Evolutionary conservation across 2,113 vertebrate species (phyloP).

Genomic region (Gracilinanus agilis): DNA sequence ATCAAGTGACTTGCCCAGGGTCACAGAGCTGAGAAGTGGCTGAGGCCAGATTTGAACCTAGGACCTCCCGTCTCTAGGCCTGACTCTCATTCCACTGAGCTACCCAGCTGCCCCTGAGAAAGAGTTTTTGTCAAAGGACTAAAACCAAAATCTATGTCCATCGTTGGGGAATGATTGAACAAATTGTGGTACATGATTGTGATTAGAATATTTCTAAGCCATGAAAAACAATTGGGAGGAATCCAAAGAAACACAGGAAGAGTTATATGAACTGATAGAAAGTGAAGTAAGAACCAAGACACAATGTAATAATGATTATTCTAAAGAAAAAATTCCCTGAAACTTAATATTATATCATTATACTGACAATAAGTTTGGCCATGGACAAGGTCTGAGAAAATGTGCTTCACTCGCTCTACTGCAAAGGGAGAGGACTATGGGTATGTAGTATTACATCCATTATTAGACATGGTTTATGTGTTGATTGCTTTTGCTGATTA

Average conservation of each 20-base stretch:
- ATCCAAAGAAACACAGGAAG: background rate
- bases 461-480: background rate
- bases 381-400: background rate
- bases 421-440: background rate
- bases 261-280: background rate
- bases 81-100: no score
- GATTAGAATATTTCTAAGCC: background rate
- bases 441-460: background rate
- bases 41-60: no score
- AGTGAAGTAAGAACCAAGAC: background rate
- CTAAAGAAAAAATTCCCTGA: background rate
- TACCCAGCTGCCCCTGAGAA: no score
- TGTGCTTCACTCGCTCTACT: background rate
- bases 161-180: background rate
- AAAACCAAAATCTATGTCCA: background rate
- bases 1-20: no score
- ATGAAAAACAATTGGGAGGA: background rate
- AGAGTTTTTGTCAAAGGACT: background rate
- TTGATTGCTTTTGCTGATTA: background rate
- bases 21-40: no score
- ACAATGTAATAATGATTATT: background rate
- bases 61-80: no score
- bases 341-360: background rate
- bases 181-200: background rate
- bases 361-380: background rate